Evolutionary conservation across 1,140 invertebrate genomes (phyloP).

Genomic region (Trachymyrmex cornetzi): DNA sequence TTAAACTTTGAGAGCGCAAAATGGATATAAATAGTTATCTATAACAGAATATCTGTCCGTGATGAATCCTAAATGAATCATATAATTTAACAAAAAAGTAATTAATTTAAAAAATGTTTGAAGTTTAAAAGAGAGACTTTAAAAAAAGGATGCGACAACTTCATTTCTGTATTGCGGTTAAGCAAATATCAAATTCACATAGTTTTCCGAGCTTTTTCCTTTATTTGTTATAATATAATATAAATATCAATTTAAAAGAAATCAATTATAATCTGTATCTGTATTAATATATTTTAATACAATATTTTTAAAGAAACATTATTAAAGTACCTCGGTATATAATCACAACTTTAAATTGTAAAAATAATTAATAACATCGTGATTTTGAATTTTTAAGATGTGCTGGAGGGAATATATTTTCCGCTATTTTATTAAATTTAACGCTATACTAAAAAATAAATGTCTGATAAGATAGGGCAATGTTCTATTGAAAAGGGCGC

Average conservation of each 20-base stretch:
- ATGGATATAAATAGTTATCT: slow-evolving; percentile 21
- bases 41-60: neutral
- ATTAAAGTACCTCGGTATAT: neutral
- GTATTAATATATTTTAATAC: neutral
- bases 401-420: neutral
- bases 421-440: neutral
- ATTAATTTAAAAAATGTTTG: neutral
- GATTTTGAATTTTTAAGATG: neutral
- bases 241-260: neutral
- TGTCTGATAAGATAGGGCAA: neutral
- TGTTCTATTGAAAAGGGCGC: slow-evolving; percentile 36
- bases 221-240: neutral
- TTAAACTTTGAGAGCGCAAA: neutral
- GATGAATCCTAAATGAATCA: neutral
- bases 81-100: neutral
- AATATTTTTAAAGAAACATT: neutral
- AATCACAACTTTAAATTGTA: neutral
- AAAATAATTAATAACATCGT: neutral
- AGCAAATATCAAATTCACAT: neutral
- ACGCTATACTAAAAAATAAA: neutral
- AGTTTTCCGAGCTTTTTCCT: neutral
- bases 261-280: neutral
- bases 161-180: neutral
- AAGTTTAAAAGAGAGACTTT: neutral
- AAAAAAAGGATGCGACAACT: neutral